A percentile compares a stretch with the other conserved stretches of the same genome.
phyloP scores from a whole-genome alignment of 1,140 invertebrate species.

The Hylyphantes graminicola region DNA sequence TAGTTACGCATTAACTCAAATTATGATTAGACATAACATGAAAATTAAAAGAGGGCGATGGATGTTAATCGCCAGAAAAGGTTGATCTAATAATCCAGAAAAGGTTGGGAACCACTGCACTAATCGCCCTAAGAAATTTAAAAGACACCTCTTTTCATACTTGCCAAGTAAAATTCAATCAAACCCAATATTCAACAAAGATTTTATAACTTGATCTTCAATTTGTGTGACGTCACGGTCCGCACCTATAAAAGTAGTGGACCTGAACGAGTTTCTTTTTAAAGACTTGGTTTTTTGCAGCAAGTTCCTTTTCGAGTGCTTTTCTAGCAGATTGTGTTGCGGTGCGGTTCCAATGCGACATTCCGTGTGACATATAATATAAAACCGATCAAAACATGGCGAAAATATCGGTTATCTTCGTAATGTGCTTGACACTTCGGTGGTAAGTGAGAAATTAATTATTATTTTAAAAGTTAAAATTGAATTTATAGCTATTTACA shows the following conservation, averaged over 20 bases:
- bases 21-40: too few relatives aligned
- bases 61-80: too few relatives aligned
- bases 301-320: constrained; percentile 16
- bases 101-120: too few relatives aligned
- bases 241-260: constrained; percentile 56
- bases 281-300: constrained; percentile 49
- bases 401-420: constrained; percentile 12
- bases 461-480: background rate
- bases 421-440: constrained; percentile 18
- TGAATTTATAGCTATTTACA: background rate
- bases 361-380: background rate
- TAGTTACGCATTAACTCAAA: too few relatives aligned
- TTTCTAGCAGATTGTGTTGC: constrained; percentile 8
- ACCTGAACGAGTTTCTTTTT: constrained; percentile 48
- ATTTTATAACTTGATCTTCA: too few relatives aligned
- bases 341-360: background rate
- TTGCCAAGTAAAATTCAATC: too few relatives aligned
- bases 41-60: too few relatives aligned
- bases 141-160: too few relatives aligned
- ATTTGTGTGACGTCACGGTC: constrained; percentile 38
- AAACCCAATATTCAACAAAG: too few relatives aligned
- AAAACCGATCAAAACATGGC: background rate
- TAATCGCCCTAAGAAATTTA: too few relatives aligned
- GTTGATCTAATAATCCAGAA: too few relatives aligned
- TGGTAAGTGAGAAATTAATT: constrained; percentile 24